These are phyloP conservation scores for Chironomus tentans DNA, from an alignment of 2,888 invertebrate genomes.

Conservation along the genomic window DNA sequence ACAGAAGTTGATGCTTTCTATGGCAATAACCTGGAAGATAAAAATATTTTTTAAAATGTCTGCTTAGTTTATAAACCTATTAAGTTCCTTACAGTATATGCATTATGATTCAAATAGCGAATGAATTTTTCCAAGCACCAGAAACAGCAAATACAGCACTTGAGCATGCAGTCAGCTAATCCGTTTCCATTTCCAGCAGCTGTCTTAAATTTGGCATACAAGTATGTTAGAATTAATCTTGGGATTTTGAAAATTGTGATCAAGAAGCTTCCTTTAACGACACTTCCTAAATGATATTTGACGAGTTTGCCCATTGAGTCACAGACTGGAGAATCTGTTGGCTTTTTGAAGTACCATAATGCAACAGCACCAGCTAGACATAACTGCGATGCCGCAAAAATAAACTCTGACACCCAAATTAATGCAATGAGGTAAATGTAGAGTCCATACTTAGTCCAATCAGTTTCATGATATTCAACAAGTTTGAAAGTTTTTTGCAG, in stretches of 20 bases:
- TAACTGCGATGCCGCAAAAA: slow-evolving; percentile 90
- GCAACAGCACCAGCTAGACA: slow-evolving; percentile 88
- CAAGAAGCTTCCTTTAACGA: slow-evolving; percentile 88
- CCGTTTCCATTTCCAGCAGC: slow-evolving; percentile 63
- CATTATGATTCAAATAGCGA: slow-evolving; percentile 86
- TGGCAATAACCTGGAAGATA: slow-evolving; percentile 81
- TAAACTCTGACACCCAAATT: slow-evolving; percentile 90
- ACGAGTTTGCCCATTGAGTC: slow-evolving; percentile 65
- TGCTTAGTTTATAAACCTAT: no score
- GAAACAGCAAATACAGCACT: slow-evolving; percentile 82
- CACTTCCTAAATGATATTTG: slow-evolving; percentile 88
- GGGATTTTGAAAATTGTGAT: slow-evolving; percentile 91
- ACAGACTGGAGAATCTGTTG: slow-evolving; percentile 59
- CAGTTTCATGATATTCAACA: slow-evolving; percentile 64
- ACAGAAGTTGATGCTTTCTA: slow-evolving; percentile 84
- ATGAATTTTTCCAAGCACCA: slow-evolving; percentile 87
- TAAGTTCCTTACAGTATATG: slow-evolving; percentile 35
- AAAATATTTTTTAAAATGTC: background rate
- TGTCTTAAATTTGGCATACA: slow-evolving; percentile 73
- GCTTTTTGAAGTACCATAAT: slow-evolving; percentile 64
- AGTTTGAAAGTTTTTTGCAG: slow-evolving; percentile 45
- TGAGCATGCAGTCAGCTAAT: slow-evolving; percentile 63
- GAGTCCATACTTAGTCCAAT: slow-evolving; percentile 86
- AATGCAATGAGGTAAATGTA: slow-evolving; percentile 86
- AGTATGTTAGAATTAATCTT: slow-evolving; percentile 73